Conservation (phyloP, 2,888 invertebrate species). For the Megastigmus dorsalis region DNA sequence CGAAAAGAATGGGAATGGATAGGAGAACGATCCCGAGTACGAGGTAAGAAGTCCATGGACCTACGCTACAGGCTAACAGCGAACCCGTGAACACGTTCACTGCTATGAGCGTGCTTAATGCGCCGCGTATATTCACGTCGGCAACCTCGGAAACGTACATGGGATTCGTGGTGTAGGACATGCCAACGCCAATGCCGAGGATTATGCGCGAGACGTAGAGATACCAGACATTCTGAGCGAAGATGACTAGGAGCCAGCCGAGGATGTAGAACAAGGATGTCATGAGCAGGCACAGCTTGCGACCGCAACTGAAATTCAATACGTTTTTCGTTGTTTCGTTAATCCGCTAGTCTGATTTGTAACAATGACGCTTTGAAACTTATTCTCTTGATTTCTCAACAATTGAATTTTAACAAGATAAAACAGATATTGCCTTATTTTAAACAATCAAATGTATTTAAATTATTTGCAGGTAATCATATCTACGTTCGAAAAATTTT, state of each 20-base stretch:
- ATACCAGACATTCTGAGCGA: constrained; percentile 62
- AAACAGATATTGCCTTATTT: too few relatives aligned
- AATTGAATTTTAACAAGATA: too few relatives aligned
- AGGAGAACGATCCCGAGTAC: constrained; percentile 60
- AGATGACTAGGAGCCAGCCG: constrained; percentile 69
- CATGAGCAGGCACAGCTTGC: constrained; percentile 66
- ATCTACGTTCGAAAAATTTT: too few relatives aligned
- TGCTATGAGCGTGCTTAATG: constrained; percentile 70
- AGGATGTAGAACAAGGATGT: constrained; percentile 69
- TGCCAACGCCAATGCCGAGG: constrained; percentile 69
- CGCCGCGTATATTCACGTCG: constrained; percentile 69
- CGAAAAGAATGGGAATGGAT: constrained; percentile 64
- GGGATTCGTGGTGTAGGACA: constrained; percentile 70
- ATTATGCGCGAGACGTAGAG: constrained; percentile 67
- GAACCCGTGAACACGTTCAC: constrained; percentile 72
- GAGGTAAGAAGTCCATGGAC: constrained; percentile 66
- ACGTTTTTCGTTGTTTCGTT: too few relatives aligned
- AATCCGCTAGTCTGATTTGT: too few relatives aligned
- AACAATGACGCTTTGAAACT: too few relatives aligned
- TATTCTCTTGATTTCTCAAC: too few relatives aligned
- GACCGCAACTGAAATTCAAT: constrained; percentile 60
- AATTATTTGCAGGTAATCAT: too few relatives aligned
- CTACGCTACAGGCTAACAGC: constrained; percentile 67
- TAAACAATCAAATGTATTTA: too few relatives aligned
- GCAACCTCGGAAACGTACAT: constrained; percentile 73